Evolutionary conservation across 2,797 vertebrate species (phyloP), one percentile per base, ranked within the genome.

Genomic region (Melanogrammus aeglefinus): DNA sequence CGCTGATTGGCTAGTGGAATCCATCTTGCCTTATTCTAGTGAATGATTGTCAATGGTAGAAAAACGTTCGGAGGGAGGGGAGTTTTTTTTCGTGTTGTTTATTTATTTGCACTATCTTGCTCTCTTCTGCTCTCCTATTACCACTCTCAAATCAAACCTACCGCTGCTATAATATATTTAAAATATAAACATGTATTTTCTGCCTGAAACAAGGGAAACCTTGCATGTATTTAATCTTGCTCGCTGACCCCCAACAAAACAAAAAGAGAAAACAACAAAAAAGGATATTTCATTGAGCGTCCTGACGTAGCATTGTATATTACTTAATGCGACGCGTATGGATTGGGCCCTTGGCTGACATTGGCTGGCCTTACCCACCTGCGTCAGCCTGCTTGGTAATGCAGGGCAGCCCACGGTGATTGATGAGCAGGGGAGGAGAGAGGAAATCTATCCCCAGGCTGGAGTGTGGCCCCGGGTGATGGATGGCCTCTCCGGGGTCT

Each of bases 381-480:
- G 84, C 83, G 84, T 75, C 85, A 83, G 83, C 85, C 91, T 94
- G 90, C 89, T 94, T 93, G 90, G 84, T 87, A 92, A 93, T 94
- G 90, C 93, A 91, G 85, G 77, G 81, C 83, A 81, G 90, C 88
- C 88, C 78, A 78, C 51, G 72, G 85, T 94, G 93, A 95, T 94
- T 92, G 93, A 95, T 95, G 93, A 93, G 88, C 82, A 80, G 84
- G 89, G 82, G 83, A 81, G 77, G 77, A 86, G 84, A 93, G 92
- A 90, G 85, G 91, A 92, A 93, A 94, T 94, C 92, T 92, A 91
- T 92, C 90, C 92, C 90, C 83, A 79, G 91, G 93, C 91, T 92
- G 84, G 83, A 86, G 87, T 66, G 47, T 35, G 77, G 91, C 76
- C 82, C 29, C 74, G 57, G 74, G 88, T 94, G 94, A 94, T 94